Evolutionary conservation across 1,140 invertebrate genomes (phyloP).

Genomic region (Philotrypesis tridentata): DNA sequence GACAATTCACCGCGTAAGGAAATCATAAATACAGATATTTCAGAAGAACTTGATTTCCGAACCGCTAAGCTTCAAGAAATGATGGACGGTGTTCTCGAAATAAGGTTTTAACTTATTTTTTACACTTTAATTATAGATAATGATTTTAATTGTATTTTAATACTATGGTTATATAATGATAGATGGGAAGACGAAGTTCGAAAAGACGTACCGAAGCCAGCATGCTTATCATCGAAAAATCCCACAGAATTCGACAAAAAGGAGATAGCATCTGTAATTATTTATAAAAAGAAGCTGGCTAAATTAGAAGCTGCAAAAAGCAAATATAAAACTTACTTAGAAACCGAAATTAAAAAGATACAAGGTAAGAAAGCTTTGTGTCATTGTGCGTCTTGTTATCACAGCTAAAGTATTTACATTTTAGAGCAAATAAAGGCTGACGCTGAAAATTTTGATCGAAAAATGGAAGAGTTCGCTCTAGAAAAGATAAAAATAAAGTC

Average conservation of each 20-base stretch:
- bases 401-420: conserved; percentile 18
- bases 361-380: conserved; percentile 57
- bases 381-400: neutral
- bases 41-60: conserved; percentile 14
- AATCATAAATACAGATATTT: neutral
- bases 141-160: neutral
- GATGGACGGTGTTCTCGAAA: conserved; percentile 83
- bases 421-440: conserved; percentile 72
- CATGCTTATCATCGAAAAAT: conserved; percentile 77
- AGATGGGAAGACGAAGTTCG: conserved; percentile 82
- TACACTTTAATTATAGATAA: neutral
- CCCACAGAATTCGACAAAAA: conserved; percentile 77
- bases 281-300: conserved; percentile 77
- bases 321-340: conserved; percentile 77
- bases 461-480: conserved; percentile 74
- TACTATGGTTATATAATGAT: conserved; percentile 13
- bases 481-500: conserved; percentile 77
- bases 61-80: conserved; percentile 72
- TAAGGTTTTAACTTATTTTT: conserved; percentile 60
- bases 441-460: conserved; percentile 76
- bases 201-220: conserved; percentile 78
- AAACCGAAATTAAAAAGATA: conserved; percentile 75
- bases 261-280: conserved; percentile 74
- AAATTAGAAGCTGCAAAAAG: conserved; percentile 74
- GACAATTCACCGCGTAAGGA: neutral